A percentile compares a stretch with the other conserved stretches of the same genome.
Conservation (phyloP, 2,113 vertebrate genomes). For the Stigmatopora nigra region DNA sequence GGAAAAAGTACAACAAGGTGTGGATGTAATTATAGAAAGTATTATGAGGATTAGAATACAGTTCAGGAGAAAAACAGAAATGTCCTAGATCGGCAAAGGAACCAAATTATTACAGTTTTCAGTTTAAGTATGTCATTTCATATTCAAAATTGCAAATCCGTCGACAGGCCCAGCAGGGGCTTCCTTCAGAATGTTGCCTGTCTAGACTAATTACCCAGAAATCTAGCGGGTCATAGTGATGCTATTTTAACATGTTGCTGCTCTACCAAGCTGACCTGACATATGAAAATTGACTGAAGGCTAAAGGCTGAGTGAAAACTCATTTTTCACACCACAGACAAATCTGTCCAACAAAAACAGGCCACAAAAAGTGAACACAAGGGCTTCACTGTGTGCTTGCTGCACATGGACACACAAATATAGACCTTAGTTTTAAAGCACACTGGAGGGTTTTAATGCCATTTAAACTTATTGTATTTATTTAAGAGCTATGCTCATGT, state of each 20-base stretch:
- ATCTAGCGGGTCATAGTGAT: constrained; percentile 29
- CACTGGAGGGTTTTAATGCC: constrained; percentile 40
- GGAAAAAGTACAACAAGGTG: not conserved
- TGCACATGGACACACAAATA: constrained; percentile 39
- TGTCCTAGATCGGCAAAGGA: not conserved
- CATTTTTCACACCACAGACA: constrained; percentile 14
- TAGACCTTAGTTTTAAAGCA: constrained; percentile 35
- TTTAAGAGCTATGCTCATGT: constrained; percentile 37
- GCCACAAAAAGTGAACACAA: constrained; percentile 28
- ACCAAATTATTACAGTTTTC: constrained; percentile 1
- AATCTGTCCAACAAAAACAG: constrained; percentile 42
- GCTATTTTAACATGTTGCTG: constrained; percentile 23
- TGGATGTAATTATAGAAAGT: not conserved
- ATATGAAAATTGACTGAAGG: constrained; percentile 8
- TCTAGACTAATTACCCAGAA: constrained; percentile 26
- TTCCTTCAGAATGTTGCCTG: constrained; percentile 12
- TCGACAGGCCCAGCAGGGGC: not conserved
- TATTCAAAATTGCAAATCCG: constrained; percentile 5
- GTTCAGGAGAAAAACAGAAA: not conserved
- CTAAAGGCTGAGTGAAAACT: constrained; percentile 16
- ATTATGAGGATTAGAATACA: not conserved
- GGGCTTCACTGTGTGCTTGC: constrained; percentile 31
- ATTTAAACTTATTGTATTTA: constrained; percentile 50
- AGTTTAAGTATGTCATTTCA: not conserved
- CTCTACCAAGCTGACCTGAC: constrained; percentile 9